Percentiles rank a stretch among this genome's conserved stretches.
These are phyloP conservation scores for Drosophila ohnishii DNA, from an alignment of 1,140 invertebrate species.

Conservation along the genomic window DNA sequence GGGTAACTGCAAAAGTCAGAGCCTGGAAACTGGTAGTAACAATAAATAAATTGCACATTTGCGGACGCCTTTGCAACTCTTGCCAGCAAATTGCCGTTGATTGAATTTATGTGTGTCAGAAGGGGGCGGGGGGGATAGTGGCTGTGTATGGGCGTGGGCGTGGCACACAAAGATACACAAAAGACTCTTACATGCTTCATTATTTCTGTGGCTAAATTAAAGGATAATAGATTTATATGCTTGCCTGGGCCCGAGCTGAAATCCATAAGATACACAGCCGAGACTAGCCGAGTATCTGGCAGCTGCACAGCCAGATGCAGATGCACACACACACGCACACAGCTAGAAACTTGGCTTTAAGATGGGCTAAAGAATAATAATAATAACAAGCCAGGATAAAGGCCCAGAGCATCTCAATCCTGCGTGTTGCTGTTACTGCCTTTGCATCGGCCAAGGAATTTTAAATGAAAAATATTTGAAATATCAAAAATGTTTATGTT, in stretches of 20 bases:
- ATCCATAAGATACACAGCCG: slow-evolving; percentile 57
- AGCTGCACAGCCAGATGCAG: slow-evolving; percentile 27
- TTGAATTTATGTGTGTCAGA: slow-evolving; percentile 61
- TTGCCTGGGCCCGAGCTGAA: slow-evolving; percentile 52
- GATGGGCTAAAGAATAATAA: slow-evolving; percentile 43
- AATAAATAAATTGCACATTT: slow-evolving; percentile 77
- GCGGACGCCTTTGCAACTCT: slow-evolving; percentile 53
- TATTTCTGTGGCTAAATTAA: slow-evolving; percentile 75
- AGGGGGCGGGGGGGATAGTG: neutral
- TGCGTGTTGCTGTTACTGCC: neutral
- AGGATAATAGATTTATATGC: slow-evolving; percentile 78
- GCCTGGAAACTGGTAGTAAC: slow-evolving; percentile 5
- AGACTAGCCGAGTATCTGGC: slow-evolving; percentile 10
- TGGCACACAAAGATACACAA: slow-evolving; percentile 31
- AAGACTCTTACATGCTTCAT: slow-evolving; percentile 70
- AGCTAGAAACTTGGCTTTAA: slow-evolving; percentile 12
- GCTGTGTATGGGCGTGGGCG: neutral
- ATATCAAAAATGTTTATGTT: slow-evolving; percentile 63
- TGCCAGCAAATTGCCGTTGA: slow-evolving; percentile 71
- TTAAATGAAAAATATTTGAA: slow-evolving; percentile 68
- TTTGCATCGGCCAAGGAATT: slow-evolving; percentile 43
- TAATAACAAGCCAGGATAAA: slow-evolving; percentile 36
- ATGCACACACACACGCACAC: slow-evolving; percentile 1
- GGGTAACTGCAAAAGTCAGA: slow-evolving; percentile 7
- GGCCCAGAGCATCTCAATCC: slow-evolving; percentile 37